These are phyloP conservation scores for Polypedilum vanderplanki DNA, from an alignment of 1,140 invertebrate genomes.

Conservation along the genomic window DNA sequence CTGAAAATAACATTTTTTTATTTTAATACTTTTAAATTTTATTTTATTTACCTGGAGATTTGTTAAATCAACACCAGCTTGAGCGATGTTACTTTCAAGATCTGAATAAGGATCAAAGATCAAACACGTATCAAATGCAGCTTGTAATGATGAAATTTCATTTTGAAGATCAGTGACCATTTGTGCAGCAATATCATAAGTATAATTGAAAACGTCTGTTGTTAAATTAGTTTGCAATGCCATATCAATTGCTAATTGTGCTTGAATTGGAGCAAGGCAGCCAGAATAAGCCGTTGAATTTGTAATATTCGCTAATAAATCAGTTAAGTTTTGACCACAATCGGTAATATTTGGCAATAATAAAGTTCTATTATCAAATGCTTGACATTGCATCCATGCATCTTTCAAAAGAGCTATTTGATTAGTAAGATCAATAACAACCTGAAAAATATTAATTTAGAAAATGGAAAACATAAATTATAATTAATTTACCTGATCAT, in stretches of 20 bases:
- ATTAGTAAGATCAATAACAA: background rate
- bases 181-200: background rate
- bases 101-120: background rate
- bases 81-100: too few species aligned
- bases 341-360: background rate
- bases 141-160: background rate
- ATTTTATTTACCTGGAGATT: too few species aligned
- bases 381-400: background rate
- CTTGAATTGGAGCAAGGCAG: background rate
- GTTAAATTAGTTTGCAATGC: background rate
- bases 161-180: background rate
- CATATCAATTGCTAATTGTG: background rate
- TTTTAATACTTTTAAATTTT: too few species aligned
- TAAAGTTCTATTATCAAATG: background rate
- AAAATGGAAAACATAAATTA: background rate
- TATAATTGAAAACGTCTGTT: background rate
- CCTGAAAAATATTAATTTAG: background rate
- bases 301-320: background rate
- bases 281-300: background rate
- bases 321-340: background rate
- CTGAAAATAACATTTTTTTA: too few species aligned
- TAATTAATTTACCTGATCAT: background rate
- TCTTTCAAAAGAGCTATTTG: background rate
- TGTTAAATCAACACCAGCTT: too few species aligned
- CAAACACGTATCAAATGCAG: background rate